Conservation (phyloP, 1,140 invertebrate genomes). For the Drosophila leontia region DNA sequence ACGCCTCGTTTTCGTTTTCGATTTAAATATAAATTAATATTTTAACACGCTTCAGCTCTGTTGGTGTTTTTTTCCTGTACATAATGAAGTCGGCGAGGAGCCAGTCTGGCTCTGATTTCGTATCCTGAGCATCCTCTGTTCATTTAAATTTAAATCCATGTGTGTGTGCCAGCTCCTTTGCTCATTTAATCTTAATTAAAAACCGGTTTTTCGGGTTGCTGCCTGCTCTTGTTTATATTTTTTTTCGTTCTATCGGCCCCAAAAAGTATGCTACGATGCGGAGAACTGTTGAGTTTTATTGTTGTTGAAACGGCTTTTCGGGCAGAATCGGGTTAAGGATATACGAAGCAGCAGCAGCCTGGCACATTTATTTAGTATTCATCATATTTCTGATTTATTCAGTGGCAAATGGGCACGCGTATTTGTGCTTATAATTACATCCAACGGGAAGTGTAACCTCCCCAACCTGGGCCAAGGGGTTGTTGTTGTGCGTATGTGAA, state of each 20-base stretch:
- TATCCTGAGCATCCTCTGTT: conserved; percentile 45
- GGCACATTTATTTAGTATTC: conserved; percentile 77
- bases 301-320: conserved; percentile 24
- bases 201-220: conserved; percentile 77
- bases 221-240: conserved; percentile 36
- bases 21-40: conserved; percentile 80
- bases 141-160: conserved; percentile 81
- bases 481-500: conserved; percentile 26
- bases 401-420: conserved; percentile 78
- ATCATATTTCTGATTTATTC: conserved; percentile 83
- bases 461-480: conserved; percentile 32
- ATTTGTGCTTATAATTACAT: conserved; percentile 78
- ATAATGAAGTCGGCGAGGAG: conserved; percentile 66
- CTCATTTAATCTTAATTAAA: conserved; percentile 84
- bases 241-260: conserved; percentile 29
- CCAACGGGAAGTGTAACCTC: conserved; percentile 29
- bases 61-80: conserved; percentile 37
- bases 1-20: conserved; percentile 69
- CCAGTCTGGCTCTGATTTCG: conserved; percentile 44
- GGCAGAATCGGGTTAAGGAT: conserved; percentile 32
- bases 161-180: conserved; percentile 57
- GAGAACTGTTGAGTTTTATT: conserved; percentile 63
- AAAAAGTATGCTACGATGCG: conserved; percentile 49
- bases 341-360: conserved; percentile 17
- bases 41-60: conserved; percentile 64